A percentile compares a stretch with the other conserved stretches of the same genome.
These are phyloP conservation scores for Hypsibius dujardini DNA, from an alignment of 1,140 invertebrate genomes.

Conservation along the genomic window DNA sequence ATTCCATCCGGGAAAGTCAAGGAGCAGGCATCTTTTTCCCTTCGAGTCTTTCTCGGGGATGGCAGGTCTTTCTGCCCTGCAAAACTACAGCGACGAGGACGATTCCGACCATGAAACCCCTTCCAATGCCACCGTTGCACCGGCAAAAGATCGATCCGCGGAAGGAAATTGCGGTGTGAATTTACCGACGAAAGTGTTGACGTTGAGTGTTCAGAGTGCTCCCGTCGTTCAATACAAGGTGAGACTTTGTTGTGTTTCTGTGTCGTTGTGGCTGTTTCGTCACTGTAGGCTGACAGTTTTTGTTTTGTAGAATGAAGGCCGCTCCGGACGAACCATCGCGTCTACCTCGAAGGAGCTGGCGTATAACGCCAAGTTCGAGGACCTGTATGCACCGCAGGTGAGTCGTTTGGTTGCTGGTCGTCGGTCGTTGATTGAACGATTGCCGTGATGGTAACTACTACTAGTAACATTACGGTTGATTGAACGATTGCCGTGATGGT, in stretches of 20 bases:
- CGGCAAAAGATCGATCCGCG: neutral
- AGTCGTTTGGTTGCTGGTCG: constrained; percentile 16
- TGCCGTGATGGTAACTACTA: too few species aligned
- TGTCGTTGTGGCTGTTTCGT: neutral
- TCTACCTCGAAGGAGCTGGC: constrained; percentile 56
- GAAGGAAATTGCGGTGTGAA: neutral
- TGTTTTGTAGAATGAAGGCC: neutral
- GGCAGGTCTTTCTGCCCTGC: neutral
- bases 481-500: too few species aligned
- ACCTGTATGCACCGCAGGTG: constrained; percentile 70
- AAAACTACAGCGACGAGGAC: neutral
- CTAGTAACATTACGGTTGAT: too few species aligned
- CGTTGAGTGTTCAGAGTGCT: neutral
- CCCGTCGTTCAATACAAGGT: constrained; percentile 12
- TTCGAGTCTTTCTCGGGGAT: neutral
- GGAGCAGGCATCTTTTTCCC: too few species aligned
- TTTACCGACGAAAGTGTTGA: neutral
- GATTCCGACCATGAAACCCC: neutral
- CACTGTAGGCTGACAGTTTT: neutral
- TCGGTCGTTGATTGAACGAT: too few species aligned
- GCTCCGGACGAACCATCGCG: constrained; percentile 41
- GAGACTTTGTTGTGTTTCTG: neutral
- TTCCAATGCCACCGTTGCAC: neutral
- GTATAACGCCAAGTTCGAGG: constrained; percentile 86
- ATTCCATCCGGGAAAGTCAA: too few species aligned